A percentile compares a stretch with the other conserved stretches of the same genome.
phyloP scores from a whole-genome alignment of 2,113 vertebrate genomes.

The Psephotus haematonotus region DNA sequence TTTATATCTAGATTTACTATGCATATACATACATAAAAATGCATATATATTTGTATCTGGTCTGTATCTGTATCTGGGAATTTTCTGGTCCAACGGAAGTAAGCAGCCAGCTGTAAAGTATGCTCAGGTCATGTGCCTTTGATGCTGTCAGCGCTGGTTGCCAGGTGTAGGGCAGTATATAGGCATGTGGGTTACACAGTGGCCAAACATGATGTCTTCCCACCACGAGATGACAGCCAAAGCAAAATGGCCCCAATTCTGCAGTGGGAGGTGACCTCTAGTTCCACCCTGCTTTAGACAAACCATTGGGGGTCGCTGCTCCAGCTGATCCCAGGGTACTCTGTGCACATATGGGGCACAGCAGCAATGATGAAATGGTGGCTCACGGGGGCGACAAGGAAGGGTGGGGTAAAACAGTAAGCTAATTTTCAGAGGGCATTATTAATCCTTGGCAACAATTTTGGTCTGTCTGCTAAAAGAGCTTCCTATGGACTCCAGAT shows the following conservation, averaged over 20 bases:
- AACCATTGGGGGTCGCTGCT: fast-evolving
- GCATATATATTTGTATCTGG: neutral
- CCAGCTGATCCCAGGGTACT: fast-evolving
- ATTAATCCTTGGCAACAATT: neutral
- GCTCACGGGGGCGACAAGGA: neutral
- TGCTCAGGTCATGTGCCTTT: neutral
- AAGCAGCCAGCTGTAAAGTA: neutral
- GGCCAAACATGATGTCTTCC: neutral
- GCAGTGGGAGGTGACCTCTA: neutral
- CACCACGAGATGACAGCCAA: neutral
- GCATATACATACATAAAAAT: neutral
- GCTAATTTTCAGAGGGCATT: neutral
- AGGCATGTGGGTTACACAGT: fast-evolving
- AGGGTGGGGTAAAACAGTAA: neutral
- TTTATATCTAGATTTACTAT: neutral
- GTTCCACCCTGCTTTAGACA: neutral
- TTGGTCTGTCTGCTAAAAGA: neutral
- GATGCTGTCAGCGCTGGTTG: neutral
- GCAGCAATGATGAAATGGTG: neutral
- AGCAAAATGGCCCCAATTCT: neutral
- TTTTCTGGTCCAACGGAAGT: neutral
- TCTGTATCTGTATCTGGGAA: neutral
- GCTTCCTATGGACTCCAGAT: neutral
- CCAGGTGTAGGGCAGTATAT: neutral
- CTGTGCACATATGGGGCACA: neutral